Evolutionary conservation across 1,140 invertebrate species (phyloP).

Genomic region (Drosophila setifemur): DNA sequence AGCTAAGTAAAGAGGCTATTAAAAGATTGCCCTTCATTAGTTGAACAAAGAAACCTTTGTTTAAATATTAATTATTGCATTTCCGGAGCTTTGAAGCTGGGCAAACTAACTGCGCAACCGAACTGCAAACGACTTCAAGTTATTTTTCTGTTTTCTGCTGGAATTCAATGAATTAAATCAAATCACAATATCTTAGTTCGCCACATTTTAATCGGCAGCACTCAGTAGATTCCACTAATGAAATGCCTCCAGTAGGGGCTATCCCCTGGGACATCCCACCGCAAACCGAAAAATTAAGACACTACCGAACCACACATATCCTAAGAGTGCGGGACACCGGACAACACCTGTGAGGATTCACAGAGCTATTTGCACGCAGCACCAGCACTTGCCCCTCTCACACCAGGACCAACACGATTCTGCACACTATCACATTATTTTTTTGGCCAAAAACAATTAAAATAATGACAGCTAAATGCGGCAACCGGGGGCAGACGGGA

Average conservation of each 20-base stretch:
- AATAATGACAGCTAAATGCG: conserved; percentile 51
- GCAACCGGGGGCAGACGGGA: neutral
- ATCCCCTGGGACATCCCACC: conserved; percentile 1
- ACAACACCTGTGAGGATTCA: conserved; percentile 39
- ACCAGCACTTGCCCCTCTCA: conserved; percentile 16
- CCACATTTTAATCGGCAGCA: conserved; percentile 4
- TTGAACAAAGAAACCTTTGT: too few species aligned
- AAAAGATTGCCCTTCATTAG: neutral
- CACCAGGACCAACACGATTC: conserved; percentile 25
- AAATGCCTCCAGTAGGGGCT: too few species aligned
- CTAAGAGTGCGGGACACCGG: too few species aligned
- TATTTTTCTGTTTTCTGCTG: too few species aligned
- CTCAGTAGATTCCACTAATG: too few species aligned
- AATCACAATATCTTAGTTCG: neutral
- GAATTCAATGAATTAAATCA: neutral
- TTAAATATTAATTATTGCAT: too few species aligned
- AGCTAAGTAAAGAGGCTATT: neutral
- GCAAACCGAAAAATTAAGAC: conserved; percentile 7
- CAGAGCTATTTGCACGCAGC: conserved; percentile 49
- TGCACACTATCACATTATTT: conserved; percentile 50
- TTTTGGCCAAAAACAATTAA: conserved; percentile 63
- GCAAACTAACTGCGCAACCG: too few species aligned
- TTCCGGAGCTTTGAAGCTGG: neutral
- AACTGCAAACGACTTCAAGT: too few species aligned
- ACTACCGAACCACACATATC: neutral